Base-by-base conservation (phyloP, 1,140 invertebrate genomes). In the Trinorchestia longiramus region DNA sequence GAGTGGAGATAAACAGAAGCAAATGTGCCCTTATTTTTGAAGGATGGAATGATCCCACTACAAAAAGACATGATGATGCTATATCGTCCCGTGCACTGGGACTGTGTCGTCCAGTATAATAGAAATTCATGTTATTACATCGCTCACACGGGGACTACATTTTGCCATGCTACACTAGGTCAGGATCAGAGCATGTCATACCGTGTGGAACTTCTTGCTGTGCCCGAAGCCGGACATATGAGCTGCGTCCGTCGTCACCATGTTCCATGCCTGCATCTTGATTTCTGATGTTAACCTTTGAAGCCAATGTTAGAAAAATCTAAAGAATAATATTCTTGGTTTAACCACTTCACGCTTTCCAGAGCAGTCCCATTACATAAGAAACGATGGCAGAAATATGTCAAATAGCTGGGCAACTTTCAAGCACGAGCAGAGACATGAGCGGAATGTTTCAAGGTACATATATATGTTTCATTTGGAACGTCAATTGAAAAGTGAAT, bases 251-350 rank as follows among this genome's bases (percentile, higher is more conserved):
- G 95, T 91, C 19, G 95, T 53, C 40, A 95, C 45, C 87, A 91
- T 47, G 95, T 95, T 91, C 95, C 95, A 95, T 88, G 87, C 95
- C 42, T 95, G 95, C 95, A 95, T 95, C 88, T 90, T 90, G 88
- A 41, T 28, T 15, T 43, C 41, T 90, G 41, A 11, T 42, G 3
- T 90, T 90, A 42, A 0, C 23, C 36, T 36, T 42, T 11, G 36
- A 77, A 77, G 28, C 15, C 36, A 77, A n/a, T 77, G 15, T 53
- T 53, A 19, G 28, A 19, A 77, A 19, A 77, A 11, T 11, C 28
- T 23, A 36, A 53, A 19, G 47, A 53, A 23, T 77, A 23, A 36
- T 77, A 19, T 77, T 23, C 36, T 36, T 28, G 1, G 62, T 15
- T 77, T 77, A 36, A 3, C 36, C 62, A 77, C 62, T 77, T 77